Evolutionary conservation across 2,113 vertebrate species (phyloP).

Genomic region (Sarotherodon lohbergeri): DNA sequence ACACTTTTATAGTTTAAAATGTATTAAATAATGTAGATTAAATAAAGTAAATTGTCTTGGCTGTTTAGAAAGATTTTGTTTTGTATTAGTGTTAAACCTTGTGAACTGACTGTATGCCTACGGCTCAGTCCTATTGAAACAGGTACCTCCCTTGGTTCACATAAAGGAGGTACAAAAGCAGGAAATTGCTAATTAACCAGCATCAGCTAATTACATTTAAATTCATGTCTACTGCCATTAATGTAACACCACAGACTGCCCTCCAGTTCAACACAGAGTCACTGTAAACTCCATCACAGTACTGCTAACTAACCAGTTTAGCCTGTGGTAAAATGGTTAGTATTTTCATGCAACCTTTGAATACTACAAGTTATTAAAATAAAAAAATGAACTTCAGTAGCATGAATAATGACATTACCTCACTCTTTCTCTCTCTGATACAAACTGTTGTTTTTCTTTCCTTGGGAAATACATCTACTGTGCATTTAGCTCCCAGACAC

Average conservation of each 20-base stretch:
- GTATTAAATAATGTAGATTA: no score
- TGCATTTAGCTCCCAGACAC: background rate
- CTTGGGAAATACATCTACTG: background rate
- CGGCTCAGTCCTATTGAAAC: no score
- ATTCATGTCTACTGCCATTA: background rate
- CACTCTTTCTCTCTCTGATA: background rate
- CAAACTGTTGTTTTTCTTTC: background rate
- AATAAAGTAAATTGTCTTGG: no score
- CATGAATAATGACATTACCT: background rate
- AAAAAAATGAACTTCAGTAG: background rate
- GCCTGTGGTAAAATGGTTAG: background rate
- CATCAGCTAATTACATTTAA: background rate
- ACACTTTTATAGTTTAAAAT: no score
- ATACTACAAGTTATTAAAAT: background rate
- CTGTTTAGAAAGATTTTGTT: no score
- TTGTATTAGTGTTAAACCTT: no score
- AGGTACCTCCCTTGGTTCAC: background rate
- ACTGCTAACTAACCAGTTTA: background rate
- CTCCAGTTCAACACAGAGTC: background rate
- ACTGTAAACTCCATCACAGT: background rate
- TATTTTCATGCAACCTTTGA: background rate
- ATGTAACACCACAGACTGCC: background rate
- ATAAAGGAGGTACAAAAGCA: background rate
- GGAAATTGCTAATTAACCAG: background rate
- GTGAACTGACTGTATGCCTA: no score